Evolutionary conservation across 1,140 invertebrate genomes (phyloP), one percentile per base, ranked within the genome.

Genomic region (Pseudomyrmex flavicornis): DNA sequence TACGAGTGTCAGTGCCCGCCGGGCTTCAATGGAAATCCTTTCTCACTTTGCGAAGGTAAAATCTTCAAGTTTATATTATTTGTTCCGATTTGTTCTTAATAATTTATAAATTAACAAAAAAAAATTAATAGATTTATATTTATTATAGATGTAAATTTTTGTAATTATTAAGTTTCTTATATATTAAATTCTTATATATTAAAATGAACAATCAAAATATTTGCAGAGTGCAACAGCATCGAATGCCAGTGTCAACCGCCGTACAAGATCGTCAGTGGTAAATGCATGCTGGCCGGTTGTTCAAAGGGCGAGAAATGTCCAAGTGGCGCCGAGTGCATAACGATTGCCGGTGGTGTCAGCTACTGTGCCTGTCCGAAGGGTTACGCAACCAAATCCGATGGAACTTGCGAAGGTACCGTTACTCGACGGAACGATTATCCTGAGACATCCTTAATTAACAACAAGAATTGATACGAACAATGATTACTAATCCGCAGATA

Each of bases 1-100:
- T 99, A 98, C 91, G 98, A 98, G 93, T 99, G 98, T 90, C 97
- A 97, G 89, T 99, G 98, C 91, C 97, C 98, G 0, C 94, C 96
- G 50, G 97, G 97, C 9, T 98, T 97, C 90, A 97, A 97, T 89
- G 98, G 98, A n/a, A 98, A 98, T 94, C 97, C 98, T 8, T 98
- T 97, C 91, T 95, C 96, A 15, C 95, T 97, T 83, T 98, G 98
- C 93, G 96, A 98, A 94, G 95, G 95, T 95, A 93, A 85, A 0
- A n/a, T 59, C 26, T 54, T 68, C 35, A n/a, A n/a, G 59, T 59
- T 73, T 20, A 15, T 54, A 26, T 4, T 26, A 26, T 26, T 26
- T 17, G 17, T 17, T 26, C 26, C 4, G 0, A 52, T 52, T 52
- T 58, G 0, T 20, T 8, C n/a, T 26, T 46, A 10, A 63, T 62